These are phyloP conservation scores for Caenorhabditis sp. DNA, from an alignment of 2,888 invertebrate species.

Conservation along the genomic window DNA sequence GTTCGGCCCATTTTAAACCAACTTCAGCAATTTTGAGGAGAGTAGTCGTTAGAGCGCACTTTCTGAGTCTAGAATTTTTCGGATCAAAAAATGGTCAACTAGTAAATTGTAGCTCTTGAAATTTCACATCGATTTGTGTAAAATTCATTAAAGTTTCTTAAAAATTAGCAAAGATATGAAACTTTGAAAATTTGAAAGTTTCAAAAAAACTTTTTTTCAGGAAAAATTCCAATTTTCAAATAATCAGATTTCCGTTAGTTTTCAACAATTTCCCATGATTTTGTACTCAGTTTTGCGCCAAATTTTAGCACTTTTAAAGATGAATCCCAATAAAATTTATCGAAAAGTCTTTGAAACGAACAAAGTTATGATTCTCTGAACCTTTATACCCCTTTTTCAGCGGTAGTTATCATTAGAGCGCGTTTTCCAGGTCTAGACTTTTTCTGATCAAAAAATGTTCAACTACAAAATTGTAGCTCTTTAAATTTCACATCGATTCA, in stretches of 20 bases:
- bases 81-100: not conserved
- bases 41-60: too few species aligned
- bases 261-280: not conserved
- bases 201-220: not conserved
- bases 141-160: too few species aligned
- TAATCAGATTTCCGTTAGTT: not conserved
- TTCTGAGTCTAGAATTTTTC: not conserved
- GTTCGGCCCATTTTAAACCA: too few species aligned
- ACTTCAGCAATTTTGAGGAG: too few species aligned
- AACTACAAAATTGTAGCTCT: not conserved
- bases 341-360: not conserved
- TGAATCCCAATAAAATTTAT: not conserved
- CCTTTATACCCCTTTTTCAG: too few species aligned
- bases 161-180: too few species aligned
- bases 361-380: too few species aligned
- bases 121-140: too few species aligned
- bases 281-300: too few species aligned
- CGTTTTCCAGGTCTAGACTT: not conserved
- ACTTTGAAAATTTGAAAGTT: too few species aligned
- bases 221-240: constrained; percentile 3
- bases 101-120: too few species aligned
- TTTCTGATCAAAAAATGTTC: not conserved
- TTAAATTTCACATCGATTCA: not conserved
- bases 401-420: constrained; percentile 6
- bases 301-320: too few species aligned